phyloP scores from a whole-genome alignment of 2,888 invertebrate genomes.

The Polyploca ridens region DNA sequence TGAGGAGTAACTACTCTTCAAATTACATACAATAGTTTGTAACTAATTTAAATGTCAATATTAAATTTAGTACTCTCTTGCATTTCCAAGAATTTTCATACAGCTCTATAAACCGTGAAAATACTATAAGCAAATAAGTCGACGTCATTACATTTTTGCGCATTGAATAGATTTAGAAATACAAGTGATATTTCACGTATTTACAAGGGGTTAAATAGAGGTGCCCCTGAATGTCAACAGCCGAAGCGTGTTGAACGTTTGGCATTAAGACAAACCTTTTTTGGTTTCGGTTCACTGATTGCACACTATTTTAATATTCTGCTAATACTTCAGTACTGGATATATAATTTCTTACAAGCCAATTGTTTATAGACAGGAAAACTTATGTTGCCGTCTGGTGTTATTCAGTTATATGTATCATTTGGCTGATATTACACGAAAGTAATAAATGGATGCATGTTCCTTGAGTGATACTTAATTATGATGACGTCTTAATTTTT shows the following conservation, averaged over 20 bases:
- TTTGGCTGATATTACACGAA: neutral
- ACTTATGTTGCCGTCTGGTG: neutral
- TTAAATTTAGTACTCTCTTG: neutral
- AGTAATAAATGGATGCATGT: neutral
- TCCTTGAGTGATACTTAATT: neutral
- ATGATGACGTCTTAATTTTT: neutral
- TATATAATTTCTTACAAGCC: neutral
- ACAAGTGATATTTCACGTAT: constrained; percentile 6
- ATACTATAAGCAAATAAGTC: neutral
- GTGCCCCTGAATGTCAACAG: constrained; percentile 5
- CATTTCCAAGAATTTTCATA: neutral
- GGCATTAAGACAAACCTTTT: constrained; percentile 7
- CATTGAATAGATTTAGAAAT: constrained; percentile 8
- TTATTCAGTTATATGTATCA: neutral
- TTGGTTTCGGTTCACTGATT: constrained; percentile 1
- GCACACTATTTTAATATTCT: neutral
- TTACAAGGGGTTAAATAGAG: constrained; percentile 8
- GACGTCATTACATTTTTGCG: constrained; percentile 2
- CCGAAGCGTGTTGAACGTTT: neutral
- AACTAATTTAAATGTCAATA: neutral
- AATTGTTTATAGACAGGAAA: neutral
- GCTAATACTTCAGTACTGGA: neutral
- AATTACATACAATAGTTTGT: too few species aligned
- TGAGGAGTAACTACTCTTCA: too few species aligned
- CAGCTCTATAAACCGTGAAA: neutral